Evolutionary conservation across 2,113 vertebrate species (phyloP), one percentile per base, ranked within the genome.

Genomic region (Ciconia maguari): DNA sequence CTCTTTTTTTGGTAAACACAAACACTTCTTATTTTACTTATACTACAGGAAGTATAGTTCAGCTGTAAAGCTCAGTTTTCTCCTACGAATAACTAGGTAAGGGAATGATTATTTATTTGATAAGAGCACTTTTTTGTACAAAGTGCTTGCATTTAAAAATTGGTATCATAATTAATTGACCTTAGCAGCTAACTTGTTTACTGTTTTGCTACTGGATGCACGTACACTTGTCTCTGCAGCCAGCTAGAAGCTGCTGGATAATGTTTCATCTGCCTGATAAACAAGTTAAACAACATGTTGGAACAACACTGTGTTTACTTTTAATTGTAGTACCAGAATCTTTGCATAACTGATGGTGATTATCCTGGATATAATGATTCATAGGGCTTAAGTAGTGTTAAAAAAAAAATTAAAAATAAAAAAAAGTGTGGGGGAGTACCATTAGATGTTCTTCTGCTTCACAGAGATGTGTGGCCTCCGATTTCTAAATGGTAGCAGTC

Each of bases 211-310:
- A 10, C 89, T 94, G 91, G 77, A 54, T 96, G 32, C 58, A 84
- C 0, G 1, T 89, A 94, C 57, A 61, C 91, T 90, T 85, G 34
- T 77, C 80, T 89, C 86, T 96, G 92, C 95, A 96, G 96, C 97
- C 97, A 98, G 96, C 96, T 98, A 97, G 94, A 97, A 93, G 95
- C 93, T 93, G 85, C 88, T 75, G 79, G 96, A 96, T 97, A 98
- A 70, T 97, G 93, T 98, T 97, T 98, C 96, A 97, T 79, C 91
- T 92, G 84, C 75, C 82, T 96, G 75, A 93, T 97, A 95, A 96
- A 89, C 84, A 96, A 87, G 92, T 85, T 48, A 89, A 88, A 55
- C 38, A 89, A 71, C 94, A 25, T 81, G 92, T 83, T 96, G 80
- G 89, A 83, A 68, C 96, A 96, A 75, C 85, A 87, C 52, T 46